Evolutionary conservation across 2,888 invertebrate species (phyloP).

Genomic region (Crepidodera aurea): DNA sequence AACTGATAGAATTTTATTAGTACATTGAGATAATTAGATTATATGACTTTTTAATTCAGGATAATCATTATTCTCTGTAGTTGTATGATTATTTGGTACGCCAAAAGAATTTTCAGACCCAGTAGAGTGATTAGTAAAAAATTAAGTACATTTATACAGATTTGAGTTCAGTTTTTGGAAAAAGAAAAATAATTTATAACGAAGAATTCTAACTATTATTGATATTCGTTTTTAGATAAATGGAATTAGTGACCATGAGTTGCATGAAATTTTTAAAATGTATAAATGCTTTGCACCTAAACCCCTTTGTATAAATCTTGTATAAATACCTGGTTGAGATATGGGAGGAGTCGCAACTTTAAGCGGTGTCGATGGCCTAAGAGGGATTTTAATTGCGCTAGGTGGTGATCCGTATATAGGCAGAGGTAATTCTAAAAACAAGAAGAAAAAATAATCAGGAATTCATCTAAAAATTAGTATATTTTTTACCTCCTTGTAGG

Average conservation of each 20-base stretch:
- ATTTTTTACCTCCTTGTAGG: slow-evolving; percentile 46
- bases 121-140: too few species aligned
- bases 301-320: background rate
- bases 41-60: too few species aligned
- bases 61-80: too few species aligned
- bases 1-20: too few species aligned
- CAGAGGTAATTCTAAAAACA: slow-evolving; percentile 52
- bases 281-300: slow-evolving; percentile 5
- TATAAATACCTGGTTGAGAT: slow-evolving; percentile 54
- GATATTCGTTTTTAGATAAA: background rate
- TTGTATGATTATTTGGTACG: too few species aligned
- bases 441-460: slow-evolving; percentile 3
- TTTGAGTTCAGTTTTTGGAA: too few species aligned
- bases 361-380: slow-evolving; percentile 52
- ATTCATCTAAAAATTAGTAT: background rate
- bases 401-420: slow-evolving; percentile 56
- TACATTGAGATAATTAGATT: too few species aligned
- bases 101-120: too few species aligned
- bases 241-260: slow-evolving; percentile 8
- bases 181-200: too few species aligned
- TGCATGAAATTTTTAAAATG: slow-evolving; percentile 14
- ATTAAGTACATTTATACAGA: too few species aligned
- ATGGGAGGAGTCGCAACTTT: slow-evolving; percentile 55
- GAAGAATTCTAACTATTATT: too few species aligned
- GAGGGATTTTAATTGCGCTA: slow-evolving; percentile 42